These are phyloP conservation scores for Ceyx erithaca DNA, from an alignment of 2,797 vertebrate species.

Conservation along the genomic window DNA sequence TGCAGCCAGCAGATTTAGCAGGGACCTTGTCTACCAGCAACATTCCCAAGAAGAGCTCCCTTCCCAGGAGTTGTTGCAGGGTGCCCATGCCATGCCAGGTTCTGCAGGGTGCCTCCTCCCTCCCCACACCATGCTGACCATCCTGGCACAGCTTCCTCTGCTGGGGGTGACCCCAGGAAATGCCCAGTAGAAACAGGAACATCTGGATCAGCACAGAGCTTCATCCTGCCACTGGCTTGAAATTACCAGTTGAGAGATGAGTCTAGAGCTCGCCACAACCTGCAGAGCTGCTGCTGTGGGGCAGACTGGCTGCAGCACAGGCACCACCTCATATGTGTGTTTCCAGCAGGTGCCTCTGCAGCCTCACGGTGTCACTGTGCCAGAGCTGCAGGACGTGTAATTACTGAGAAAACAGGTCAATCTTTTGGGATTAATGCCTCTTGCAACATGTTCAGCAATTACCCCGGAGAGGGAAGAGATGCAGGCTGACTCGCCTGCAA, in stretches of 20 bases:
- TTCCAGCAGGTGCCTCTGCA: background rate
- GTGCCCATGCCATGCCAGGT: background rate
- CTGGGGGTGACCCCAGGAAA: background rate
- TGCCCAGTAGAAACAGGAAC: background rate
- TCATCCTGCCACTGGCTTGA: background rate
- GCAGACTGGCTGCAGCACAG: rapidly evolving
- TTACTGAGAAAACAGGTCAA: conserved; percentile 45
- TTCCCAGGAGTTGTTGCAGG: background rate
- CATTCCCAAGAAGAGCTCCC: rapidly evolving
- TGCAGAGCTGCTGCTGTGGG: background rate
- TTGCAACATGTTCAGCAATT: background rate
- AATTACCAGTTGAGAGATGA: background rate
- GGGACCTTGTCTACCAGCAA: background rate
- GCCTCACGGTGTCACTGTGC: background rate
- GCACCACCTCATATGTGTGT: background rate
- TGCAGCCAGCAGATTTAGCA: background rate
- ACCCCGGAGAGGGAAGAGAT: background rate
- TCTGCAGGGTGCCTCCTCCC: background rate
- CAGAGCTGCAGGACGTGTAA: background rate
- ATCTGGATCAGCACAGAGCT: background rate
- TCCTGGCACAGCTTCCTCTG: background rate
- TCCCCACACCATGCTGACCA: background rate
- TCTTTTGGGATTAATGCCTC: conserved; percentile 41
- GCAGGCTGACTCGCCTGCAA: background rate
- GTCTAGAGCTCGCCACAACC: background rate